Percentiles rank a stretch among this genome's conserved stretches.
These are phyloP conservation scores for Phalera bucephala DNA, from an alignment of 2,888 invertebrate genomes.

Conservation along the genomic window DNA sequence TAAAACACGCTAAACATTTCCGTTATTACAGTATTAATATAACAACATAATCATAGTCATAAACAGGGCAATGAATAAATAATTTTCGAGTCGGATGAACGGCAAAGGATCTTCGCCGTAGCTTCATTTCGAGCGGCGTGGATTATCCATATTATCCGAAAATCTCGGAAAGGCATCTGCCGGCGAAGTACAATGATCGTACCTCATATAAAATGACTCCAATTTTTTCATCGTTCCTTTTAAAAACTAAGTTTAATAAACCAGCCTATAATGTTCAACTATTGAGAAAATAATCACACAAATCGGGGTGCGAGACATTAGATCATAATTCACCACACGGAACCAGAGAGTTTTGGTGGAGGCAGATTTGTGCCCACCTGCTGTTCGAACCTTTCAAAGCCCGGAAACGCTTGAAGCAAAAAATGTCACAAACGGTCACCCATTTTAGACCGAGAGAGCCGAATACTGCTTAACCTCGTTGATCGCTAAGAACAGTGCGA, in stretches of 20 bases:
- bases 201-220: conserved; percentile 64
- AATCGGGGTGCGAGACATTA: too few relatives aligned
- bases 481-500: too few relatives aligned
- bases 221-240: conserved; percentile 58
- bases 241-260: conserved; percentile 52
- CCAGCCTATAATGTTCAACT: too few relatives aligned
- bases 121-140: conserved; percentile 65
- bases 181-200: conserved; percentile 57
- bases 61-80: conserved; percentile 67
- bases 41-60: conserved; percentile 53
- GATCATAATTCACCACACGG: too few relatives aligned
- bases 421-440: too few relatives aligned
- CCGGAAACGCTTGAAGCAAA: too few relatives aligned
- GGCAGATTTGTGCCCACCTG: too few relatives aligned
- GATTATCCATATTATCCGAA: conserved; percentile 78
- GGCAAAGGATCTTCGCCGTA: conserved; percentile 57
- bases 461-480: too few relatives aligned
- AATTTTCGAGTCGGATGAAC: conserved; percentile 65
- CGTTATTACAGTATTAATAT: conserved; percentile 37
- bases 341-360: too few relatives aligned
- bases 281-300: too few relatives aligned
- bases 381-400: too few relatives aligned
- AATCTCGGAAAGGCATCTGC: conserved; percentile 65
- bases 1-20: conserved; percentile 35
- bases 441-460: too few relatives aligned